Base-by-base conservation (phyloP, 2,113 vertebrate species). In the Aspiorhynchus laticeps region DNA sequence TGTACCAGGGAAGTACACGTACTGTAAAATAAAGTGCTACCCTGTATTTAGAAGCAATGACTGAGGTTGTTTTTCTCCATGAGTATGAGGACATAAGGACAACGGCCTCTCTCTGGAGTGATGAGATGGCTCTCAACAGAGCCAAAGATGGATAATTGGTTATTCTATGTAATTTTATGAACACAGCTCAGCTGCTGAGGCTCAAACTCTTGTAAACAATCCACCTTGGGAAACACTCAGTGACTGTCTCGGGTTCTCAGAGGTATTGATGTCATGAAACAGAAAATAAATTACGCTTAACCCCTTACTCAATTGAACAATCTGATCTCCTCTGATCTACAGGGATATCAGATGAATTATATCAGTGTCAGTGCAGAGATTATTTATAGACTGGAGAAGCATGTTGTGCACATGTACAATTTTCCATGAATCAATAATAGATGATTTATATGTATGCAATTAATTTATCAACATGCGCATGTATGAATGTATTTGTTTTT, bases 161-260 rank as follows among this genome's bases (percentile, higher is more conserved):
- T 95, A 95, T 95, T 95, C 94, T 94, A 92, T 93, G 94, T 95
- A 93, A 94, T 94, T 91, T 74, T 91, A 89, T 90, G 88, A 93
- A 94, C 92, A 93, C 91, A 94, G 92, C 93, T 94, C 93, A 93
- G 93, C 94, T 94, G 94, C 91, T 88, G 89, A 87, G 88, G 91
- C 90, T 93, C 92, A 93, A 93, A 89, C 92, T 93, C 91, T 88
- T 92, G 92, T 93, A 95, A 95, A 93, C 90, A 92, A 91, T 90
- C 88, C 90, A 93, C 92, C 91, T 91, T 93, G 93, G 95, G 93
- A 95, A 95, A 94, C 93, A 85, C 90, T 88, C 87, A 86, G 89
- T 82, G 6, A 7, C 46, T 85, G 87, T 90, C 86, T 91, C 88
- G 90, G 91, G 88, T 78, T 90, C 86, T 91, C 89, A 87, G 77